These are phyloP conservation scores for Listronotus bonariensis DNA, from an alignment of 1,140 invertebrate species.

Conservation along the genomic window DNA sequence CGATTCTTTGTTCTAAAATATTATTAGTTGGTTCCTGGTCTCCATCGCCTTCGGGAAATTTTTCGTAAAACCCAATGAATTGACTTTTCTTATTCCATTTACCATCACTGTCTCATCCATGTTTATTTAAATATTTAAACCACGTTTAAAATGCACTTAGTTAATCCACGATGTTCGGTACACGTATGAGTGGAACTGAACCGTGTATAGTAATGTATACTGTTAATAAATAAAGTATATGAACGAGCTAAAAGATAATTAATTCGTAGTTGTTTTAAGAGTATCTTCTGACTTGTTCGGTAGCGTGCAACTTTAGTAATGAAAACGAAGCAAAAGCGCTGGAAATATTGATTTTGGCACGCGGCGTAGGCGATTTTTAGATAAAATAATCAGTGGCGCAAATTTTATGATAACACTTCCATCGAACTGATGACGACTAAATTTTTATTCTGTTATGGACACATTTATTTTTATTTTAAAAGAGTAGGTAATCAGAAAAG, in stretches of 20 bases:
- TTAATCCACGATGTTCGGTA: background rate
- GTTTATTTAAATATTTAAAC: constrained; percentile 7
- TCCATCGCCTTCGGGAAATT: constrained; percentile 33
- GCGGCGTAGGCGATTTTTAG: constrained; percentile 15
- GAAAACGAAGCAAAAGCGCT: constrained; percentile 17
- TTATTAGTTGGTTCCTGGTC: constrained; percentile 27
- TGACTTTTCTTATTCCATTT: constrained; percentile 32
- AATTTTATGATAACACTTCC: background rate
- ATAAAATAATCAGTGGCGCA: constrained; percentile 11
- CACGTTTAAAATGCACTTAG: background rate
- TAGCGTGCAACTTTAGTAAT: constrained; percentile 10
- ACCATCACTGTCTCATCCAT: constrained; percentile 34
- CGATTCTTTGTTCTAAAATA: constrained; percentile 40
- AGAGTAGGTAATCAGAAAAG: too few relatives aligned
- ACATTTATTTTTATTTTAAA: background rate
- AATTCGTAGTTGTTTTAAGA: constrained; percentile 1
- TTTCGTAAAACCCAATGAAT: constrained; percentile 34
- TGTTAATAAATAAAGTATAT: background rate
- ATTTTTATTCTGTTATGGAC: background rate
- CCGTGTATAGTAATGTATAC: too few relatives aligned
- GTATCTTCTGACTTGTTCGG: constrained; percentile 15
- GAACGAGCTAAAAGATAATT: background rate
- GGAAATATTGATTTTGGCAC: constrained; percentile 43
- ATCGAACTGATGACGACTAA: background rate
- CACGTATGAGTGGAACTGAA: background rate